These are phyloP conservation scores for Caenorhabditis brenneri DNA, from an alignment of 1,140 invertebrate species.

Conservation along the genomic window DNA sequence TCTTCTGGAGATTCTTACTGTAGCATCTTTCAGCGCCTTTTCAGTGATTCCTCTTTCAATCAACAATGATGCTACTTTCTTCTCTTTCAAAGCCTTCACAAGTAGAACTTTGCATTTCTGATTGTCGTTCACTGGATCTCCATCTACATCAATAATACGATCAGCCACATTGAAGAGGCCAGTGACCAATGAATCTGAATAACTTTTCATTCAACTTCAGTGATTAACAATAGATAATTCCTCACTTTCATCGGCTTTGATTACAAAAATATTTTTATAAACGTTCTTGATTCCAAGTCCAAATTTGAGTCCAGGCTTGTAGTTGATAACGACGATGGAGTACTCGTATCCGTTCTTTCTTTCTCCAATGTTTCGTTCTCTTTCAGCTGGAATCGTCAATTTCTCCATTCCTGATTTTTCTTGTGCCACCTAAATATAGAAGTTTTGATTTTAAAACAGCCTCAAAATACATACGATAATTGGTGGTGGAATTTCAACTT, in stretches of 20 bases:
- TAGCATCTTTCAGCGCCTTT: neutral
- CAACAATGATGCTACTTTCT: neutral
- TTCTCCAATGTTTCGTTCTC: neutral
- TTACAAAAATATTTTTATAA: neutral
- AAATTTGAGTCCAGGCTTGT: neutral
- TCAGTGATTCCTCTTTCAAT: conserved; percentile 31
- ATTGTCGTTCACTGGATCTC: neutral
- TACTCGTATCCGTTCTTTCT: neutral
- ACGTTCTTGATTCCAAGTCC: conserved; percentile 22
- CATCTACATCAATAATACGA: conserved; percentile 28
- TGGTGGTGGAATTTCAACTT: neutral
- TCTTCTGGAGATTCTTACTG: neutral
- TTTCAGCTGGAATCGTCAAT: conserved; percentile 3
- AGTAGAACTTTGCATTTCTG: conserved; percentile 18
- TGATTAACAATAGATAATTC: neutral
- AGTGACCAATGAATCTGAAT: neutral
- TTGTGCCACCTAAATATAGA: neutral
- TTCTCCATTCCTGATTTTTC: neutral
- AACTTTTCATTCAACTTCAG: neutral
- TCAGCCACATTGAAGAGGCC: conserved; percentile 18
- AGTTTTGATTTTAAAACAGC: neutral
- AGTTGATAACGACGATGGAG: neutral
- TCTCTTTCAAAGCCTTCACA: conserved; percentile 17
- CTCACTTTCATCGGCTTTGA: conserved; percentile 14
- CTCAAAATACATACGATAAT: neutral